Evolutionary conservation across 2,797 vertebrate genomes (phyloP), one percentile per base, ranked within the genome.

Genomic region (Acanthurus tractus): DNA sequence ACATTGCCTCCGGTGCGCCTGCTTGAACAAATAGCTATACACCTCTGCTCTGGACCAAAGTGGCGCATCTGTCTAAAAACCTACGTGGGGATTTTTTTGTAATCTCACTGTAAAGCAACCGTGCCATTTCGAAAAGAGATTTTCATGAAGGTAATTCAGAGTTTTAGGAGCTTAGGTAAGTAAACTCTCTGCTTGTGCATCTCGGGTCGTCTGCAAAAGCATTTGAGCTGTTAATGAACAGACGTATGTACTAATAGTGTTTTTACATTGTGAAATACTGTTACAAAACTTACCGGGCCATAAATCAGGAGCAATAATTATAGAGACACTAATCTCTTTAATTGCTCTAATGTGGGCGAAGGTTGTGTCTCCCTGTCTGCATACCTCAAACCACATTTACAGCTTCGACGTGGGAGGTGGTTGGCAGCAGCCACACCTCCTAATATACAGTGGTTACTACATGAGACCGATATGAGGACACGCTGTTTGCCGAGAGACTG

Each of bases 311-410:
- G 22, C 69, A 69, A 54, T 80, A 78, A 87, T 85, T 82, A 82
- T 18, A 82, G 74, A 78, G 86, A 79, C 78, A 63, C 78, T 90
- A 87, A 93, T 92, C 80, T 82, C 56, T 75, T 20, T 86, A 93
- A 92, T 88, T 85, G 82, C 87, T 78, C 48, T 57, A 64, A 84
- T 75, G 89, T 89, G 88, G 87, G 79, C 63, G 82, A 85, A 87
- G 84, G 76, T 83, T 83, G 67, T 78, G 80, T 84, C 76, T 84
- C 53, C 14, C 58, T 83, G 89, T 93, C 84, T 91, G 78, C 77
- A 76, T 49, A 74, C 64, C 69, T 77, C 52, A 62, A 50, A 70
- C 82, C 75, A 46, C 66, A 77, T 61, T 80, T 63, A 74, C 78
- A 81, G 70, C 62, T 81, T 84, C 74, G 58, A 70, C 45, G 82